phyloP scores from a whole-genome alignment of 2,888 invertebrate species.

The Muscina levida region DNA sequence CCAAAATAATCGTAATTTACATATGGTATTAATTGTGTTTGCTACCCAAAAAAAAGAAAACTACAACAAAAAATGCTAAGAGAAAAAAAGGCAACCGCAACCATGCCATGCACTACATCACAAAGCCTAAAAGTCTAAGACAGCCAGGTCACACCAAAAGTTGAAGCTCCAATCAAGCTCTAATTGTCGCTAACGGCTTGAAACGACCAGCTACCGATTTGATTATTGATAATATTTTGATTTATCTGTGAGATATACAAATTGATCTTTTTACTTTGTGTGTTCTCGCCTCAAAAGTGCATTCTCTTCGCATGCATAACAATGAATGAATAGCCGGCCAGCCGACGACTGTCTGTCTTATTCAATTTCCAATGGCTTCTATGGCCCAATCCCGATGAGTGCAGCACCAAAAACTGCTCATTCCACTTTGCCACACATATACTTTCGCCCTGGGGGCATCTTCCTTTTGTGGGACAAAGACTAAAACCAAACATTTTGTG shows the following conservation, averaged over 20 bases:
- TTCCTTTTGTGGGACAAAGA: background rate
- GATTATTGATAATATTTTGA: conserved; percentile 76
- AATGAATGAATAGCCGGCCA: background rate
- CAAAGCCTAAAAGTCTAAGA: background rate
- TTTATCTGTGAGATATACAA: conserved; percentile 74
- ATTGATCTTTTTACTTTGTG: conserved; percentile 36
- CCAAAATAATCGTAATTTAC: conserved; percentile 63
- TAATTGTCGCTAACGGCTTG: conserved; percentile 60
- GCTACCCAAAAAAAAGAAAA: conserved; percentile 40
- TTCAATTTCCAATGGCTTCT: conserved; percentile 7
- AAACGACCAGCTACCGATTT: conserved; percentile 76
- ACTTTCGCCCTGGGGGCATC: conserved; percentile 38
- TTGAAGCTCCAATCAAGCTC: conserved; percentile 32
- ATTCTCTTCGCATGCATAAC: conserved; percentile 25
- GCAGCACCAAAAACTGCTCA: background rate
- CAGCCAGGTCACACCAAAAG: background rate
- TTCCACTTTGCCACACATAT: conserved; percentile 44
- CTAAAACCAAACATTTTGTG: conserved; percentile 14
- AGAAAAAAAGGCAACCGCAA: background rate
- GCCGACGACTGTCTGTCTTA: too few relatives aligned
- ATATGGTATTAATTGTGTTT: conserved; percentile 60
- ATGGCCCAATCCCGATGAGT: conserved; percentile 4
- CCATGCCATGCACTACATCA: background rate
- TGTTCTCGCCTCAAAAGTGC: conserved; percentile 10
- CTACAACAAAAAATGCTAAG: background rate